Base-by-base conservation (phyloP, 1,140 invertebrate species). In the Bombus confusus region DNA sequence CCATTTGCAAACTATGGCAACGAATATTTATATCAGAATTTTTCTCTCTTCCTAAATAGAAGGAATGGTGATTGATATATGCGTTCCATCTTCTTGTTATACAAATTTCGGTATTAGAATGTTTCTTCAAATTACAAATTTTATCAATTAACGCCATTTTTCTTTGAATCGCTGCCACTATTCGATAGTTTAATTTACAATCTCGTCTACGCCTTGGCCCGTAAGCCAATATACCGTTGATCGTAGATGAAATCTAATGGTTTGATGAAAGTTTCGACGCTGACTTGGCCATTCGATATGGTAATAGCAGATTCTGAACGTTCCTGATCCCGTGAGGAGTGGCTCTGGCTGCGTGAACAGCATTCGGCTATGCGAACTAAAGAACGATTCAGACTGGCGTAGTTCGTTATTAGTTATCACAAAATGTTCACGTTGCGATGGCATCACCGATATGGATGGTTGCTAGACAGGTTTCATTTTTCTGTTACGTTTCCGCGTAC, bases 251-350 rank as follows among this genome's bases (percentile, higher is more conserved):
- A n/a, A n/a, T 76, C 12, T 12, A 59, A 34, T 59, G 22, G 6
- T 28, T 34, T 28, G 62, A n/a, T 28, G 37, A 12, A 66, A 64
- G 62, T 75, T 83, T 76, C 18, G 18, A 52, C 47, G 47, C 47
- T 52, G 47, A 52, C 47, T 22, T 22, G 6, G 47, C 18, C 47
- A 52, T 52, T 52, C 47, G 47, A 52, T 52, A 22, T 52, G 18
- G 47, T 52, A 52, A 52, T 52, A 52, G 47, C 22, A n/a, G 47
- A 84, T 59, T 84, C 66, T 84, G 82, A 78, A 57, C 47, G 62
- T 77, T 77, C 28, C 64, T 69, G 64, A 59, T 84, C 31, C 57
- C 22, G 3, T 39, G 75, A 84, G 82, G 82, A 78, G 82, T 84
- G 82, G 66, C 75, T 75, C 3, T 28, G n/a, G 22, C 43, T 77